Base-by-base conservation (phyloP, 2,888 invertebrate genomes). In the Drosophila macrospina region DNA sequence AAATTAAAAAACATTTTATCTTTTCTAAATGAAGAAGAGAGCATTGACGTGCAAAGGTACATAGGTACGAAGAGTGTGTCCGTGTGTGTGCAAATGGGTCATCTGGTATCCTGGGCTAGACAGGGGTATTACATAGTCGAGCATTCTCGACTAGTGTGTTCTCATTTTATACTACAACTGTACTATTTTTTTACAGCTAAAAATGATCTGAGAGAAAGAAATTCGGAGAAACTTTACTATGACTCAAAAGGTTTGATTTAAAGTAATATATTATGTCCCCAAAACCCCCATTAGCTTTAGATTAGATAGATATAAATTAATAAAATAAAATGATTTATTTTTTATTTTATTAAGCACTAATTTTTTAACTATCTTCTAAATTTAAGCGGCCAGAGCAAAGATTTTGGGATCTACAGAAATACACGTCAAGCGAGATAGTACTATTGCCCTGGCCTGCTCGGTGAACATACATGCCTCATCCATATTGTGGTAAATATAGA, bases 341-440 rank as follows among this genome's bases (percentile, higher is more conserved):
- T 0, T 8, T 24, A 24, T 4, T 13, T 2, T 50, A 34, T 7
- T 26, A 37, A 26, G 6, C n/a, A 20, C 7, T 20, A 20, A 47
- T 45, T 30, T 45, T 15, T 8, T 32, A 50, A 28, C 11, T 37
- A 0, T 26, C 4, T 2, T 39, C 7, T 15, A 20, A 37, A 37
- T 28, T 52, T n/a, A 16, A 97, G 97, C 97, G 89, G 97, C 97
- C 32, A 96, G 96, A 90, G 97, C 97, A 47, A 95, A 95, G 91
- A 97, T 97, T 91, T 95, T 95, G 92, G 97, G 97, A 70, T 96
- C 97, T 42, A 95, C 96, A 84, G 97, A 97, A 89, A 96, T 97
- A 80, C 97, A 96, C 93, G 97, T 97, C 89, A 97, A 97, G 93
- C 96, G 96, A 91, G 97, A 97, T 87, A 97, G 97, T 92, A 97